These are phyloP conservation scores for Chondrosia reniformis DNA, from an alignment of 37 sponge, comb jelly and placozoan genomes.

Conservation along the genomic window DNA sequence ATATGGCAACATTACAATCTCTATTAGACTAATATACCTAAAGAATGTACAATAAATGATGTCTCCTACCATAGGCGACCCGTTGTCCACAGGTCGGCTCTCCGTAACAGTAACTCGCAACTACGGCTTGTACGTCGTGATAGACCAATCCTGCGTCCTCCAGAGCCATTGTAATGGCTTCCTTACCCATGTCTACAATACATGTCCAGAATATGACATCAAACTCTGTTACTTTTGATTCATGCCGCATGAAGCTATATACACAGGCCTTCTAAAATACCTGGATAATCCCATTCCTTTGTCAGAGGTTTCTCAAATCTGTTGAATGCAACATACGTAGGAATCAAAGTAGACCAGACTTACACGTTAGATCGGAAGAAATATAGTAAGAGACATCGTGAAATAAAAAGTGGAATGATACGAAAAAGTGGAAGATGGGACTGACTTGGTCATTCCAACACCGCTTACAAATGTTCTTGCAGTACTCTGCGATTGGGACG, in stretches of 20 bases:
- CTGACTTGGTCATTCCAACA: slow-evolving; percentile 74
- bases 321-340: not conserved
- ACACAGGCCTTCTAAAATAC: not conserved
- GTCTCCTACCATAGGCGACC: not conserved
- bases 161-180: slow-evolving; percentile 53
- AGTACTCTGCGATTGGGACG: not conserved
- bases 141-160: slow-evolving; percentile 57
- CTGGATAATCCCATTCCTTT: slow-evolving; percentile 70
- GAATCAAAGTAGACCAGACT: too few species aligned
- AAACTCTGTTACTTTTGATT: not conserved
- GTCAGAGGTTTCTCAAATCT: slow-evolving; percentile 67
- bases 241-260: not conserved
- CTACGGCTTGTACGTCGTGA: slow-evolving; percentile 57
- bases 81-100: slow-evolving; percentile 66
- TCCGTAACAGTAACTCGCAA: slow-evolving; percentile 74
- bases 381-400: too few species aligned
- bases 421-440: not conserved
- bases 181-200: slow-evolving; percentile 55
- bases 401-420: too few species aligned
- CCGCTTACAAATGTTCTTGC: slow-evolving; percentile 40
- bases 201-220: not conserved
- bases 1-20: not conserved
- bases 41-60: too few species aligned
- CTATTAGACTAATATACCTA: too few species aligned
- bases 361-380: not conserved